phyloP scores from a whole-genome alignment of 2,113 vertebrate species.

The Semnornis frantzii region DNA sequence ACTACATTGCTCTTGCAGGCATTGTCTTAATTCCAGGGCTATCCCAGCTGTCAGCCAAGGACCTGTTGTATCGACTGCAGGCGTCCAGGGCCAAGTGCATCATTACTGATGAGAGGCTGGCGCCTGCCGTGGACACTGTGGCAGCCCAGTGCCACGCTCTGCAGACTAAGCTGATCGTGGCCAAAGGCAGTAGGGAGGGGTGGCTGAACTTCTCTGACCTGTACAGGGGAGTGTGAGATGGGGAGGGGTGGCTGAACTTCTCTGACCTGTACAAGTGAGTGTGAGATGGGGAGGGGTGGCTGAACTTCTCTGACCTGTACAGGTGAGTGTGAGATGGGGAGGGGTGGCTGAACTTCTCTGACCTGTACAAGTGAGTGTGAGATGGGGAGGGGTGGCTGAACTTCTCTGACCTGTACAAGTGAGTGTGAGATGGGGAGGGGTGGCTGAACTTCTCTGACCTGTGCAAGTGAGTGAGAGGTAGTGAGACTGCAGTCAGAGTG shows the following conservation, averaged over 20 bases:
- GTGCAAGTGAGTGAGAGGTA: constrained; percentile 71
- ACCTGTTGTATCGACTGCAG: constrained; percentile 80
- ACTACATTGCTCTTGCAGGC: constrained; percentile 51
- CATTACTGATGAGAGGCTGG: constrained; percentile 72
- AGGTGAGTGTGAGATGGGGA: no score
- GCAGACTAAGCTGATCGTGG: constrained; percentile 79
- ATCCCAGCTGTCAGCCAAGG: constrained; percentile 80
- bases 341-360: no score
- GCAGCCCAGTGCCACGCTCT: constrained; percentile 71
- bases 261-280: no score
- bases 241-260: no score
- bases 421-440: no score
- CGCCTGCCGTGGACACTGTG: constrained; percentile 75
- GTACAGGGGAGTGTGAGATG: constrained; percentile 70
- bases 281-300: no score
- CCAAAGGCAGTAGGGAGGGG: constrained; percentile 64
- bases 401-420: no score
- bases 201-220: constrained; percentile 82
- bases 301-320: no score
- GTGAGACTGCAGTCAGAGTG: neutral
- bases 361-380: no score
- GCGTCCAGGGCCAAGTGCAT: constrained; percentile 78
- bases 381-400: no score
- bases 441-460: constrained; percentile 65
- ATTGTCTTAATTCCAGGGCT: constrained; percentile 80